These are phyloP conservation scores for Drosophila tani DNA, from an alignment of 1,140 invertebrate species.

Conservation along the genomic window DNA sequence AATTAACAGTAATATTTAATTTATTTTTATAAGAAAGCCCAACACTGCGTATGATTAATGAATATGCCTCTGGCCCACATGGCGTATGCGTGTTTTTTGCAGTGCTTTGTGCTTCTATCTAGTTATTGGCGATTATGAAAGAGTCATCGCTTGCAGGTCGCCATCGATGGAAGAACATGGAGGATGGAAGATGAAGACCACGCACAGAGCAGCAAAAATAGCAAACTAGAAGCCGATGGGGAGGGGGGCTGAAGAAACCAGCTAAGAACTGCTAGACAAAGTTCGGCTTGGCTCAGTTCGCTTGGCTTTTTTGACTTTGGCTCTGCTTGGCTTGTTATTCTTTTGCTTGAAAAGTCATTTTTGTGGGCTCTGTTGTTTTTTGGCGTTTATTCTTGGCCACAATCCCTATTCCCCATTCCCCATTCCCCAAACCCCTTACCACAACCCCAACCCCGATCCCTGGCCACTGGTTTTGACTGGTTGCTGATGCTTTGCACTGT, in stretches of 20 bases:
- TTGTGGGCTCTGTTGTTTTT: constrained; percentile 70
- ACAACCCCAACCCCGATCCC: not conserved
- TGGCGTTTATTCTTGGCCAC: constrained; percentile 53
- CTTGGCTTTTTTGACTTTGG: constrained; percentile 36
- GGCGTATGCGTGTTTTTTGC: constrained; percentile 21
- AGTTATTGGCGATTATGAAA: constrained; percentile 41
- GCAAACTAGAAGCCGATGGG: constrained; percentile 2
- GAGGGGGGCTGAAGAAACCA: constrained; percentile 25
- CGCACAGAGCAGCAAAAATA: constrained; percentile 46
- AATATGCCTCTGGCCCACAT: not conserved
- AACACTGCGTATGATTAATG: constrained; percentile 24
- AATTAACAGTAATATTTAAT: too few species aligned
- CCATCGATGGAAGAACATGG: constrained; percentile 32
- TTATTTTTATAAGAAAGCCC: not conserved
- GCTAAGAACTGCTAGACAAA: constrained; percentile 65
- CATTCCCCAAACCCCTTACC: not conserved
- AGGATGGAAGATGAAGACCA: constrained; percentile 52
- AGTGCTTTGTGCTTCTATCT: constrained; percentile 15
- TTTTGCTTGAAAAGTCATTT: constrained; percentile 71
- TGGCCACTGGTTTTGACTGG: constrained; percentile 29
- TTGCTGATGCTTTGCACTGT: constrained; percentile 69
- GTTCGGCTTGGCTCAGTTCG: constrained; percentile 67
- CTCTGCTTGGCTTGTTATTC: constrained; percentile 37
- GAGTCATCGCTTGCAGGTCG: constrained; percentile 74
- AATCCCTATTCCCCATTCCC: constrained; percentile 4